Conservation (phyloP, 2,113 vertebrate species). For the Phocoena phocoena region DNA sequence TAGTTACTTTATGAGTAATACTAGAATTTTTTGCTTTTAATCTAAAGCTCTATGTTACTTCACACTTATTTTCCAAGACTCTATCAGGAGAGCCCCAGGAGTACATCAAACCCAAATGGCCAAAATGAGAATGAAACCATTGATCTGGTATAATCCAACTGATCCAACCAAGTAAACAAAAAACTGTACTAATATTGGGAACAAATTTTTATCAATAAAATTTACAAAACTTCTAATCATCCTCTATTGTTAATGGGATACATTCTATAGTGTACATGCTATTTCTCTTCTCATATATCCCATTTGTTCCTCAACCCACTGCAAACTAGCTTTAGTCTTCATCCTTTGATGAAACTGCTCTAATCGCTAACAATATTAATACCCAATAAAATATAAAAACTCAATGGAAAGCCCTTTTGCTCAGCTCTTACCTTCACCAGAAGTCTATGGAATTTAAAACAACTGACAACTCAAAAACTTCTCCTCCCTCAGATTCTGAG, state of each 20-base stretch:
- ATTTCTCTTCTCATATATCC: background rate
- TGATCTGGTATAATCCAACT: background rate
- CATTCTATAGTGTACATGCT: background rate
- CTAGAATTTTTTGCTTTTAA: background rate
- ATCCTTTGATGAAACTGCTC: background rate
- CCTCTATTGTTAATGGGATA: background rate
- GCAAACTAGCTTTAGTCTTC: background rate
- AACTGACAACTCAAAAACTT: background rate
- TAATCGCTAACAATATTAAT: background rate
- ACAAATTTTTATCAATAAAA: constrained; percentile 23
- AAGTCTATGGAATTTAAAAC: background rate
- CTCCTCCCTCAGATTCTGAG: background rate
- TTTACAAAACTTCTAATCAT: background rate
- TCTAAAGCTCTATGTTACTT: background rate
- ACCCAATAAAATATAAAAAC: background rate
- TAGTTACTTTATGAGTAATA: background rate
- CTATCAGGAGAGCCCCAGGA: background rate
- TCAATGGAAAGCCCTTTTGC: background rate
- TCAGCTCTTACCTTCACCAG: background rate
- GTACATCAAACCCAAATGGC: background rate
- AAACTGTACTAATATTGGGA: background rate
- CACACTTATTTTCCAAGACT: background rate
- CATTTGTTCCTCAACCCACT: constrained; percentile 4
- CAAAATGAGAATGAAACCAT: background rate
- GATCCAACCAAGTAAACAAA: background rate